phyloP scores from a whole-genome alignment of 2,797 vertebrate genomes.

The Brachyalestes nurse region DNA sequence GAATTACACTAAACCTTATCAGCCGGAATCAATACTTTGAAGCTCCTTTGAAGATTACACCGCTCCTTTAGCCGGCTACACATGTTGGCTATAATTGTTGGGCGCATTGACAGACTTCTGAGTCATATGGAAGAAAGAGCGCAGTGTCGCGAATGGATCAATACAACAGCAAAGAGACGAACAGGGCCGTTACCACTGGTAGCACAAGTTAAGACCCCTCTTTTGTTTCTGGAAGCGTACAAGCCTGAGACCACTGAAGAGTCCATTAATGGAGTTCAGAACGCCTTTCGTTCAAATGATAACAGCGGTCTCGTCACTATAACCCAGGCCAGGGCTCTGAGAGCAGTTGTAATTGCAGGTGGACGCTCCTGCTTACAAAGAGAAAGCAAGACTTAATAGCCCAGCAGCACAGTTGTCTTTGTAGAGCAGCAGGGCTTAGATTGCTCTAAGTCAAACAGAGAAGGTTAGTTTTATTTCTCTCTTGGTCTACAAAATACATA shows the following conservation, averaged over 20 bases:
- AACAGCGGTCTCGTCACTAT: no score
- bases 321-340: no score
- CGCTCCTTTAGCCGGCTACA: background rate
- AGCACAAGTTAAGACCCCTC: background rate
- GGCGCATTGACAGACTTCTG: constrained; percentile 14
- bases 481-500: no score
- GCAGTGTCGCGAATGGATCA: constrained; percentile 9
- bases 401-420: no score
- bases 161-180: constrained; percentile 1
- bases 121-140: constrained; percentile 25
- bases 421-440: no score
- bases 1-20: constrained; percentile 31
- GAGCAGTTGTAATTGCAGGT: constrained; percentile 23
- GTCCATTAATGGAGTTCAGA: constrained; percentile 8
- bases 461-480: no score
- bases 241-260: background rate
- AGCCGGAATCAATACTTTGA: constrained; percentile 29
- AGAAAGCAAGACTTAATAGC: background rate
- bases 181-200: background rate
- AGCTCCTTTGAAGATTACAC: constrained; percentile 25
- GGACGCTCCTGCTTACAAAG: constrained; percentile 19
- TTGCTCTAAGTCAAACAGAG: no score
- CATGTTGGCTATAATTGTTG: constrained; percentile 26
- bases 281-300: background rate
- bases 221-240: constrained; percentile 1